phyloP scores from a whole-genome alignment of 2,888 invertebrate genomes.

The Druceiella hillmani region DNA sequence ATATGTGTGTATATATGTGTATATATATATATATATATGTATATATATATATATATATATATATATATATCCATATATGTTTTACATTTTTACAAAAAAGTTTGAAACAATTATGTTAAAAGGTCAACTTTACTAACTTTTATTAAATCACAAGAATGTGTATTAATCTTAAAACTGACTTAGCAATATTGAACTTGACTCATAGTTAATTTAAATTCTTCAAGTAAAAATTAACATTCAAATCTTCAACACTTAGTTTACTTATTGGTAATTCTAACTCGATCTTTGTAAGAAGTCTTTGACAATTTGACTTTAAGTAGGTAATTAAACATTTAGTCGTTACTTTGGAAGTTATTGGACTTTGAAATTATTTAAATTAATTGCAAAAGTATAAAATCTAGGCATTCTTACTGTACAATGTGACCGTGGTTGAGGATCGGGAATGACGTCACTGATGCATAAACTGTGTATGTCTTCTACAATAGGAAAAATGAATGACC shows the following conservation, averaged over 20 bases:
- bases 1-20: too few relatives aligned
- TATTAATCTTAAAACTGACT: slow-evolving; percentile 15
- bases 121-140: slow-evolving; percentile 6
- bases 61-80: too few relatives aligned
- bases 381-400: slow-evolving; percentile 16
- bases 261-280: too few relatives aligned
- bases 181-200: slow-evolving; percentile 14
- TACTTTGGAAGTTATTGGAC: slow-evolving; percentile 18
- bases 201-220: slow-evolving; percentile 12
- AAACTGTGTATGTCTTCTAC: too few relatives aligned
- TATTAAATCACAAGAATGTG: neutral
- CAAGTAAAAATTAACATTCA: neutral
- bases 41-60: too few relatives aligned
- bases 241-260: too few relatives aligned
- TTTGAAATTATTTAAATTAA: slow-evolving; percentile 18
- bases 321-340: slow-evolving; percentile 13
- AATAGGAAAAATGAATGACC: slow-evolving; percentile 15
- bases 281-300: slow-evolving; percentile 10
- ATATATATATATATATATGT: too few relatives aligned
- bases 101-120: slow-evolving; percentile 11
- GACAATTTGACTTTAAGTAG: slow-evolving; percentile 10
- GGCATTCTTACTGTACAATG: too few relatives aligned
- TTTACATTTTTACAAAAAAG: slow-evolving; percentile 13
- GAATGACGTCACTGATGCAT: slow-evolving; percentile 14
- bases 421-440: slow-evolving; percentile 15